A percentile compares a stretch with the other conserved stretches of the same genome.
Conservation (phyloP, 2,888 invertebrate species). For the Erannis defoliaria region DNA sequence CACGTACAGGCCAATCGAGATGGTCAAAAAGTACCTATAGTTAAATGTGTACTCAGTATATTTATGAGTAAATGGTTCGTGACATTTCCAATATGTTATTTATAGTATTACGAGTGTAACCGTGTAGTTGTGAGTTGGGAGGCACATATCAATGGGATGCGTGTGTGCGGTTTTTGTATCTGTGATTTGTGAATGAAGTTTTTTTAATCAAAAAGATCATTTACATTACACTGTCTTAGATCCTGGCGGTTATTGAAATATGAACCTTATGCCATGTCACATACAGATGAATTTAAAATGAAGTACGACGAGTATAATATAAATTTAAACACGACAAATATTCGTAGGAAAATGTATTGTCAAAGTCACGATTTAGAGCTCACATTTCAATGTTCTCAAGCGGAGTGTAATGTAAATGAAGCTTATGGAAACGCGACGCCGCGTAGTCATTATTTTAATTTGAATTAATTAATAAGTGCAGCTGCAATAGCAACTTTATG, state of each 20-base stretch:
- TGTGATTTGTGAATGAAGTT: slow-evolving; percentile 80
- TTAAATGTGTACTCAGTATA: slow-evolving; percentile 70
- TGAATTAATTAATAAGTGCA: slow-evolving; percentile 60
- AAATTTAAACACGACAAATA: no score
- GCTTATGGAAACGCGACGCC: slow-evolving; percentile 24
- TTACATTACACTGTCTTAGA: not conserved
- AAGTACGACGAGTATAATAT: no score
- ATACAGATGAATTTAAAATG: not conserved
- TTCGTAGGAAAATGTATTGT: not conserved
- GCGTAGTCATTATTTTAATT: slow-evolving; percentile 59
- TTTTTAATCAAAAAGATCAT: slow-evolving; percentile 1
- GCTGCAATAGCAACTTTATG: slow-evolving; percentile 55
- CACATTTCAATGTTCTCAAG: not conserved
- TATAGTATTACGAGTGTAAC: slow-evolving; percentile 49
- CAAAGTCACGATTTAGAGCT: not conserved
- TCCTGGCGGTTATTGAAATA: not conserved
- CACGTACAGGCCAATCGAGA: not conserved
- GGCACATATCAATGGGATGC: slow-evolving; percentile 45
- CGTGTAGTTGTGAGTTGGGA: slow-evolving; percentile 39
- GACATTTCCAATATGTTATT: slow-evolving; percentile 79
- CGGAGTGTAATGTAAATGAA: not conserved
- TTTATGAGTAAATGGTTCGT: slow-evolving; percentile 79
- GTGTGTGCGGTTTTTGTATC: slow-evolving; percentile 67
- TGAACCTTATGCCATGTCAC: not conserved
- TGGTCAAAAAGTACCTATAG: slow-evolving; percentile 2